Evolutionary conservation across 2,888 invertebrate species (phyloP).

Genomic region (Antheraea assamensis): DNA sequence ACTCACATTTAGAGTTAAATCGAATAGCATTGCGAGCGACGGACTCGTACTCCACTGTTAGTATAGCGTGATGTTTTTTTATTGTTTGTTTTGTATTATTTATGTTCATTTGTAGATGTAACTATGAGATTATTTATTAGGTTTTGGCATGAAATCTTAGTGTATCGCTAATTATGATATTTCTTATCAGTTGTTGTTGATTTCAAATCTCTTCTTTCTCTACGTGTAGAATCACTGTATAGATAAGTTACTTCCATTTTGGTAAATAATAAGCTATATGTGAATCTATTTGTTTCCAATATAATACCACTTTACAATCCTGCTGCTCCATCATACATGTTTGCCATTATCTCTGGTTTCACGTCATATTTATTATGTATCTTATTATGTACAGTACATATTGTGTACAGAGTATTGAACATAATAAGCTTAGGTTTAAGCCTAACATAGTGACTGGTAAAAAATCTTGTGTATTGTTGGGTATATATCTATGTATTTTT

Average conservation of each 20-base stretch:
- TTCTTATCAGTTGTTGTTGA: neutral
- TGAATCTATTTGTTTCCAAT: no score
- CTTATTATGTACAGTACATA: neutral
- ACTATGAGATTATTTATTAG: neutral
- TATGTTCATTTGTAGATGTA: neutral
- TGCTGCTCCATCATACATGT: no score
- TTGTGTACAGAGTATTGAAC: neutral
- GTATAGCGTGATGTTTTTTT: slow-evolving; percentile 63
- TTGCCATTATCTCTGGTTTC: no score
- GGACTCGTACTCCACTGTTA: slow-evolving; percentile 76
- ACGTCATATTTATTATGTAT: no score
- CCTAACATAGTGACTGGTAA: neutral
- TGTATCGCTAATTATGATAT: neutral
- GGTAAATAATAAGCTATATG: no score
- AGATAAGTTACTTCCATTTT: no score
- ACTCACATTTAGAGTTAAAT: slow-evolving; percentile 77
- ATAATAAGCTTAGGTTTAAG: neutral
- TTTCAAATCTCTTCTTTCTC: no score
- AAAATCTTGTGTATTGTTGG: neutral
- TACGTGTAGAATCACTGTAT: no score
- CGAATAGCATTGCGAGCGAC: slow-evolving; percentile 75
- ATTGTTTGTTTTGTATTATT: neutral
- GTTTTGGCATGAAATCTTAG: neutral
- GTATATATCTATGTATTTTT: neutral
- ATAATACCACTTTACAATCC: no score